A percentile compares a stretch with the other conserved stretches of the same genome.
These are phyloP conservation scores for Eriosoma lanigerum DNA, from an alignment of 1,140 invertebrate genomes.

Conservation along the genomic window DNA sequence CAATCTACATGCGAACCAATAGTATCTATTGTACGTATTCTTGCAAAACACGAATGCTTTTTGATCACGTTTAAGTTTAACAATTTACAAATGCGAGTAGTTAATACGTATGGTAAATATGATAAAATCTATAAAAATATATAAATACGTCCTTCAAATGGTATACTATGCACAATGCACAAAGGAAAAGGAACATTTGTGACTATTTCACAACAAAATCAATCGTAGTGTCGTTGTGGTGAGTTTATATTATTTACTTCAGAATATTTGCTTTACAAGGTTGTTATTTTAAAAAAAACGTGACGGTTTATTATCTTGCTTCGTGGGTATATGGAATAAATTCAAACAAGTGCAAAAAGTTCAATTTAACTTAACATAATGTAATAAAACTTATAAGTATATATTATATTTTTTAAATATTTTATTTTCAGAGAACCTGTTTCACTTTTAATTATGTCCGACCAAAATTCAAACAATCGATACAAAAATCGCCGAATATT, in stretches of 20 bases:
- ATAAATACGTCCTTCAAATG: neutral
- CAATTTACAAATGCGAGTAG: too few species aligned
- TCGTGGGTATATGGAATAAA: too few species aligned
- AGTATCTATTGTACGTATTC: too few species aligned
- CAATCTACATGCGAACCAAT: too few species aligned
- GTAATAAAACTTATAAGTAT: too few species aligned
- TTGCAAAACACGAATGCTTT: too few species aligned
- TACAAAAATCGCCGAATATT: neutral
- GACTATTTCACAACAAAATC: neutral
- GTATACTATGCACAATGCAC: too few species aligned
- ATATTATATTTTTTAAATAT: neutral
- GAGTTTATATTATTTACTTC: too few species aligned
- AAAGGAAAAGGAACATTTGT: neutral
- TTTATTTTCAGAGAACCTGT: neutral
- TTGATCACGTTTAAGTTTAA: too few species aligned
- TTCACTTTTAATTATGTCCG: neutral
- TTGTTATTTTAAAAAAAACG: neutral
- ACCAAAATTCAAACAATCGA: neutral
- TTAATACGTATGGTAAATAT: too few species aligned
- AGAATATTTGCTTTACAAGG: neutral
- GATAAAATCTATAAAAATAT: neutral
- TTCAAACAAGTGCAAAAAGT: too few species aligned
- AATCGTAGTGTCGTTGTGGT: neutral
- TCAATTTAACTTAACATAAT: too few species aligned
- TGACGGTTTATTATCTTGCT: neutral